phyloP scores from a whole-genome alignment of 2,888 invertebrate genomes.

The Erebia ligea region DNA sequence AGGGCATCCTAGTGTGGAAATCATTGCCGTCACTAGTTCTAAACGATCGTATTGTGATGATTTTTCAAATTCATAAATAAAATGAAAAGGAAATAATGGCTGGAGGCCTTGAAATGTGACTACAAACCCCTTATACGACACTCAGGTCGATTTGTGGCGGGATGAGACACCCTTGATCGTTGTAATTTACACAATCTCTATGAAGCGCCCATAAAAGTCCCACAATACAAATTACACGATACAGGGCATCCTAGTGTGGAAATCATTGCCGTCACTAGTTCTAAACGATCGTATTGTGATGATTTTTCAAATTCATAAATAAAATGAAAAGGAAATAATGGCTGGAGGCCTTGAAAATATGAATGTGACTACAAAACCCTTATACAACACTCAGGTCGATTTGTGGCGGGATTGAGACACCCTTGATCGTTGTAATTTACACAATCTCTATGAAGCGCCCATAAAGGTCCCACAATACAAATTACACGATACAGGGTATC shows the following conservation, averaged over 20 bases:
- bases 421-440: conserved; percentile 53
- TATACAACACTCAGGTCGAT: conserved; percentile 64
- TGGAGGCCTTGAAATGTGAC: conserved; percentile 64
- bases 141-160: conserved; percentile 56
- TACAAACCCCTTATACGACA: conserved; percentile 65
- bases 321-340: conserved; percentile 42
- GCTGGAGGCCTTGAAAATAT: conserved; percentile 65
- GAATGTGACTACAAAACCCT: conserved; percentile 66
- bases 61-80: no score
- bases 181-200: conserved; percentile 1
- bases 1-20: no score
- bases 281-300: no score
- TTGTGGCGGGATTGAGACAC: conserved; percentile 39
- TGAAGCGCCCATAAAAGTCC: background rate
- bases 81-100: conserved; percentile 44
- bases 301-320: no score
- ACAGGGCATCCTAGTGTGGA: no score
- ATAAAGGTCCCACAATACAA: no score
- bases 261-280: no score
- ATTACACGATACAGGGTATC: no score
- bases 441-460: background rate
- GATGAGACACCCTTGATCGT: conserved; percentile 54
- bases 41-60: no score
- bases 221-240: no score
- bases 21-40: no score